Evolutionary conservation across 1,140 invertebrate genomes (phyloP).

Genomic region (Trachymyrmex cornetzi): DNA sequence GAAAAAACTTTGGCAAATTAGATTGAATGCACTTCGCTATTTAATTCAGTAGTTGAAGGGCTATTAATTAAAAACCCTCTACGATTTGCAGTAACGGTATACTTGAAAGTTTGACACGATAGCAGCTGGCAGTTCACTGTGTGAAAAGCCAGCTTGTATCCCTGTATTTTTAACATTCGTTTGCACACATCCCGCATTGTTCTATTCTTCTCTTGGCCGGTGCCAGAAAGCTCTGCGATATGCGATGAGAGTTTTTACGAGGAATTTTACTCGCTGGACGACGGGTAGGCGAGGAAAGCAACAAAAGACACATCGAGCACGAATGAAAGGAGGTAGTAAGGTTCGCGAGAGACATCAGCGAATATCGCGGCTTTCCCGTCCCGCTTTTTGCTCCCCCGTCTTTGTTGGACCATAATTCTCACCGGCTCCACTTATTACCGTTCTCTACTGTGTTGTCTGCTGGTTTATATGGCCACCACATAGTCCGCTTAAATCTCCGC

Average conservation of each 20-base stretch:
- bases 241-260: conserved; percentile 28
- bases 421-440: conserved; percentile 51
- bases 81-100: not conserved
- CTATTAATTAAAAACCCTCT: conserved; percentile 16
- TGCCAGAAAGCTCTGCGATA: not conserved
- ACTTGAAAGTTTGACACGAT: conserved; percentile 12
- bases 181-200: conserved; percentile 28
- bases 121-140: not conserved
- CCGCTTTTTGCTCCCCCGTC: conserved; percentile 1
- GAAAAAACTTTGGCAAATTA: not conserved
- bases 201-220: conserved; percentile 1
- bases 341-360: conserved; percentile 32
- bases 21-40: not conserved
- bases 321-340: conserved; percentile 32
- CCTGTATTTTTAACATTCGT: conserved; percentile 40
- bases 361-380: conserved; percentile 43
- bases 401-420: conserved; percentile 52
- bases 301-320: conserved; percentile 45
- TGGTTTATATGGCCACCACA: conserved; percentile 51
- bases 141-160: conserved; percentile 24
- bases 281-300: not conserved
- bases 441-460: conserved; percentile 50
- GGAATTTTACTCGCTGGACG: conserved; percentile 25
- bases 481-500: conserved; percentile 48
- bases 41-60: not conserved